Conservation (phyloP, 2,888 invertebrate species). For the Cosmopolites sordidus region DNA sequence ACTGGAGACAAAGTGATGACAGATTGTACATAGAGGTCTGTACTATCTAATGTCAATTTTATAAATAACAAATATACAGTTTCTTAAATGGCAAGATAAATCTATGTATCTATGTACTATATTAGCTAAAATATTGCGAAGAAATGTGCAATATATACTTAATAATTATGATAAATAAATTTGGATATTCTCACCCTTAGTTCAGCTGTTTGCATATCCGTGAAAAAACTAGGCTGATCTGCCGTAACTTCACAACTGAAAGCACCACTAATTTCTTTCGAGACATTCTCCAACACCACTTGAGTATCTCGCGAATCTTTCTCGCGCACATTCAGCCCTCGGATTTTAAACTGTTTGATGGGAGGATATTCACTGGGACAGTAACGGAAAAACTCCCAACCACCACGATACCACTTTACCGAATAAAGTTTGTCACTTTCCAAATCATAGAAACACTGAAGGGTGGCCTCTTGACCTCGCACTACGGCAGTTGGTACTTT, state of each 20-base stretch:
- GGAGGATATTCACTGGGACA: slow-evolving; percentile 61
- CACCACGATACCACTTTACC: slow-evolving; percentile 60
- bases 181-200: slow-evolving; percentile 56
- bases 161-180: too few relatives aligned
- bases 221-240: slow-evolving; percentile 47
- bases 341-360: slow-evolving; percentile 59
- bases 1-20: too few relatives aligned
- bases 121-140: too few relatives aligned
- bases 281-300: slow-evolving; percentile 42
- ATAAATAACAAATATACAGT: too few relatives aligned
- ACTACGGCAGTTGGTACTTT: slow-evolving; percentile 63
- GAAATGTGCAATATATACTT: too few relatives aligned
- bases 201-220: slow-evolving; percentile 39
- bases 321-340: slow-evolving; percentile 60
- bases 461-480: slow-evolving; percentile 58
- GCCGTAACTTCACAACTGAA: slow-evolving; percentile 47
- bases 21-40: too few relatives aligned
- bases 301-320: slow-evolving; percentile 46
- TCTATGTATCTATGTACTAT: too few relatives aligned
- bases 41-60: too few relatives aligned
- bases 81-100: too few relatives aligned
- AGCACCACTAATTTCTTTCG: slow-evolving; percentile 41
- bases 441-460: slow-evolving; percentile 62
- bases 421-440: slow-evolving; percentile 64
- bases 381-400: slow-evolving; percentile 40